These are phyloP conservation scores for Ceratina australensis DNA, from an alignment of 1,140 invertebrate species.

Conservation along the genomic window DNA sequence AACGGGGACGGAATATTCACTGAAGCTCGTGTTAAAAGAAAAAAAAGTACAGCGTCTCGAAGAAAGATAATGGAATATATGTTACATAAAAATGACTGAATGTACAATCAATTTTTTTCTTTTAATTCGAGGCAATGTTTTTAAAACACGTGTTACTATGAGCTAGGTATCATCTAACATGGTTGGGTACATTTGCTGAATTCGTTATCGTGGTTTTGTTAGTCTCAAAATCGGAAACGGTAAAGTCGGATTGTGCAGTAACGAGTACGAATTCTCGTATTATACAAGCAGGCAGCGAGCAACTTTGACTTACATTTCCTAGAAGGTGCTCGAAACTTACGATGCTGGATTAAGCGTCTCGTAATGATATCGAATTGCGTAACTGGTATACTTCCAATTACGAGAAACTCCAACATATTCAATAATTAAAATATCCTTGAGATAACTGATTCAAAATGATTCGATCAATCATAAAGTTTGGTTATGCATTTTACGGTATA, in stretches of 20 bases:
- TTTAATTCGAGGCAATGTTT: conserved; percentile 19
- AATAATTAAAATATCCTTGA: conserved; percentile 12
- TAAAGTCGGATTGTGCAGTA: neutral
- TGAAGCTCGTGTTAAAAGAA: conserved; percentile 57
- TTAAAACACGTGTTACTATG: conserved; percentile 69
- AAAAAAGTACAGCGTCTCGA: conserved; percentile 1
- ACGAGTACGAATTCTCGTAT: conserved; percentile 9
- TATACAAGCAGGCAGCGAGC: conserved; percentile 28
- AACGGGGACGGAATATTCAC: conserved; percentile 59
- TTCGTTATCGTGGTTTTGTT: neutral
- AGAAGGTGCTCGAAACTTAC: conserved; percentile 36
- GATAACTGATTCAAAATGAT: too few relatives aligned
- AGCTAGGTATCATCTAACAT: conserved; percentile 72
- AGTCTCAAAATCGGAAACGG: neutral
- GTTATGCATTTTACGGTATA: too few relatives aligned
- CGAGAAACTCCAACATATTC: too few relatives aligned
- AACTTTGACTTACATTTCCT: conserved; percentile 39
- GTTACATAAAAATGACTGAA: too few relatives aligned
- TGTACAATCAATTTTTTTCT: conserved; percentile 23
- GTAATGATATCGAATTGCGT: conserved; percentile 8
- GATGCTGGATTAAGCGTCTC: conserved; percentile 54
- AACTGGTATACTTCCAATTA: too few relatives aligned
- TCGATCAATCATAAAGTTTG: too few relatives aligned
- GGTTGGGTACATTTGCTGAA: conserved; percentile 51
- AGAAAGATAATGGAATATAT: too few relatives aligned